Evolutionary conservation across 2,888 invertebrate species (phyloP), one percentile per base, ranked within the genome.

Genomic region (Ptilodon capucinus): DNA sequence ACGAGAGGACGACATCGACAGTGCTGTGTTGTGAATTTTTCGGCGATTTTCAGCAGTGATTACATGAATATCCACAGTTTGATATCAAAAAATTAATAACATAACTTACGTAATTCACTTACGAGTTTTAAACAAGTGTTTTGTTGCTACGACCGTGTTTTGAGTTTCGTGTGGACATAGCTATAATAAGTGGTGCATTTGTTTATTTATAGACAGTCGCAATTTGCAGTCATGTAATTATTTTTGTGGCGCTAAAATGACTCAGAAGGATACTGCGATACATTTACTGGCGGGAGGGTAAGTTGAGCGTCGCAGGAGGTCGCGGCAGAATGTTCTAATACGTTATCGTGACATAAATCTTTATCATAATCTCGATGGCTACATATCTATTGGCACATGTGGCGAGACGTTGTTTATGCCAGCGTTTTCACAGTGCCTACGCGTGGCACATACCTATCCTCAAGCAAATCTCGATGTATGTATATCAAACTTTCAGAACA

Each of bases 251-350:
- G 79, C 74, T 84, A 88, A 81, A 81, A 95, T 94, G 95, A 93
- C 94, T 92, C 95, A 95, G 86, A 93, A 93, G 87, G 97, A 97
- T 91, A 97, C 97, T 68, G 93, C 97, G 71, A 97, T 98, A 91
- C 98, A 98, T 92, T 94, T 98, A 76, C 92, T 98, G 74, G 98
- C 98, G 85, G 98, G 98, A 93, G 98, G 98, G 98, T 98, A 93
- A 94, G 97, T 94, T 47, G 48, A 46, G 21, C 14, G 25, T 42
- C 14, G 45, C 44, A 42, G 52, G 60, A 58, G 60, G 54, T 64
- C 19, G 38, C 16, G 9, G 13, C 13, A 9, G 14, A 47, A 36
- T 44, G 40, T 34, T 44, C 39, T 54, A 48, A 45, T 51, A 48
- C 48, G 44, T 57, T 68, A 69, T 57, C 64, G 57, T 44, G 53